A percentile compares a stretch with the other conserved stretches of the same genome.
Evolutionary conservation across 2,797 vertebrate species (phyloP).

Genomic region (Danio kyathit): DNA sequence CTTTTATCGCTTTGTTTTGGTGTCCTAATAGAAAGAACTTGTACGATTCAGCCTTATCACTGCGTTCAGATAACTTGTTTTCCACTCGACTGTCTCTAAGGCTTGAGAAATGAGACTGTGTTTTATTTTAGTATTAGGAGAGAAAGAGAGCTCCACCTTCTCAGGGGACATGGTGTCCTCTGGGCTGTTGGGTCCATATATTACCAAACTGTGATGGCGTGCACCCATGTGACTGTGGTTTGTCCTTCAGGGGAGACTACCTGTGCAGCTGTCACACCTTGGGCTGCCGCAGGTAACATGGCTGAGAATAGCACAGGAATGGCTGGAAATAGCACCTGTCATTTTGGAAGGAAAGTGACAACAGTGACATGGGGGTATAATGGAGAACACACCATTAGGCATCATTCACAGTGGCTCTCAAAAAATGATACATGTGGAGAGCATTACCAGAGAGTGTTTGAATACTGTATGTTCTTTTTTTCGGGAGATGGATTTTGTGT

Average conservation of each 20-base stretch:
- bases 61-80: conserved; percentile 9
- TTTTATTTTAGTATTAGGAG: conserved; percentile 44
- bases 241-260: conserved; percentile 48
- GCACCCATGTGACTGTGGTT: conserved; percentile 16
- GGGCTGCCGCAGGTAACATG: conserved; percentile 39
- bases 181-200: conserved; percentile 44
- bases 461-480: neutral
- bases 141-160: conserved; percentile 24
- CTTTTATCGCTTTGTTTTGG: conserved; percentile 24
- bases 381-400: conserved; percentile 23
- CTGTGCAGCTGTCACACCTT: conserved; percentile 26
- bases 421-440: conserved; percentile 13
- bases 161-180: conserved; percentile 34
- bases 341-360: conserved; percentile 36
- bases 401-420: conserved; percentile 1
- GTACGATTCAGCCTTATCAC: neutral
- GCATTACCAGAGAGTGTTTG: conserved; percentile 2
- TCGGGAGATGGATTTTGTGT: neutral
- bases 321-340: conserved; percentile 30
- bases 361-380: conserved; percentile 25
- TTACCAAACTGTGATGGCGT: conserved; percentile 27
- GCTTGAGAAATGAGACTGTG: conserved; percentile 35
- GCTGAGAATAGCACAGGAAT: conserved; percentile 43
- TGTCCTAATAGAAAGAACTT: neutral
- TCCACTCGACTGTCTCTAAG: neutral